Base-by-base conservation (phyloP, 2,113 vertebrate species). In the Cyanoliseus patagonus region DNA sequence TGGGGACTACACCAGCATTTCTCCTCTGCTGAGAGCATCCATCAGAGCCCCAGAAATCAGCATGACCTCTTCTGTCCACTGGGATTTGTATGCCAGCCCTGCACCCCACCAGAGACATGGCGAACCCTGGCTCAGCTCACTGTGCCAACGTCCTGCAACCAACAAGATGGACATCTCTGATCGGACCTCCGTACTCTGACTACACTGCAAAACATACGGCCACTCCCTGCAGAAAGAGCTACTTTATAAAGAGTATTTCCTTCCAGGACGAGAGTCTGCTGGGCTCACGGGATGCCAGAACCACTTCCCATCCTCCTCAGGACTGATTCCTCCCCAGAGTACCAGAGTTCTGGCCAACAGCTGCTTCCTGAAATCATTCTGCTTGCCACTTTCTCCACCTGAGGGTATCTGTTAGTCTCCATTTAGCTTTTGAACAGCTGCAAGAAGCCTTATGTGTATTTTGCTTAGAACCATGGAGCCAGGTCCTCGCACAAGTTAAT, bases 121-220 rank as follows among this genome's bases (percentile, higher is more conserved):
- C 44, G n/a, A 80, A 4, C 49, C 13, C 73, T 7, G 9, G 18
- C 55, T 46, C 73, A 41, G 42, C 4, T 64, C 44, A 30, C 22
- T 3, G 4, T 2, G 7, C 23, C 30, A 25, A 35, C 2, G 3
- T 13, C 46, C 83, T 47, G n/a, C 78, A 84, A 16, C 0, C 3
- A 53, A 24, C 5, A 11, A 68, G 33, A 53, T 1, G 11, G 62
- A 76, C 16, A 55, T 35, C 33, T 39, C 85, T 42, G 51, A 82
- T 30, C n/a, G n/a, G 66, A 7, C 15, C 64, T 84, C 51, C 17
- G 62, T 31, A 22, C 42, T 30, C 42, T 39, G 31, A 35, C 39
- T 8, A 7, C 6, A 13, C 41, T 31, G 39, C 57, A 51, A 42
- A 64, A 78, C 0, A 1, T 2, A 19, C 42, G 14, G 66, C 28